These are phyloP conservation scores for Cordilura impudica DNA, from an alignment of 2,888 invertebrate genomes.

Conservation along the genomic window DNA sequence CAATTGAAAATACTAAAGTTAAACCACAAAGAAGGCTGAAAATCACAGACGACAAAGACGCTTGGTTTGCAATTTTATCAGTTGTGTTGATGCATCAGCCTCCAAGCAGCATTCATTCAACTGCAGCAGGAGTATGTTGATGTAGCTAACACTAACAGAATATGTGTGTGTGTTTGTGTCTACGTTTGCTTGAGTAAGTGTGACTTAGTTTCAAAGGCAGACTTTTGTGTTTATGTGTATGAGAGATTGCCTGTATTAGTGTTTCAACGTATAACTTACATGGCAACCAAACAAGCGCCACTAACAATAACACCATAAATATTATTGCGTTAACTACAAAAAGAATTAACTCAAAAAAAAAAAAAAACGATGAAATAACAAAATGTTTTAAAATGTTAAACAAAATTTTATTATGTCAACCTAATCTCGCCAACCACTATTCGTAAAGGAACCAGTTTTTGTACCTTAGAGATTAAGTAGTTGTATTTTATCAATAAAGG, in stretches of 20 bases:
- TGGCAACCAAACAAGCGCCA: conserved; percentile 74
- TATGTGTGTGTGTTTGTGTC: neutral
- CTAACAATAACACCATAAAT: conserved; percentile 62
- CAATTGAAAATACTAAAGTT: conserved; percentile 21
- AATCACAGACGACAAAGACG: conserved; percentile 47
- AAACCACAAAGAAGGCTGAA: conserved; percentile 12
- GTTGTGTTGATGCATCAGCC: conserved; percentile 61
- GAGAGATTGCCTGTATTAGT: conserved; percentile 65
- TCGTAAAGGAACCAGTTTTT: neutral
- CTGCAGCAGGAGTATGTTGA: conserved; percentile 37
- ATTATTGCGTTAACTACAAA: conserved; percentile 46
- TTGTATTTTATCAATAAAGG: neutral
- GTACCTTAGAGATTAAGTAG: neutral
- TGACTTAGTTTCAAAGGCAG: too few relatives aligned
- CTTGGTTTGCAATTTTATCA: conserved; percentile 60
- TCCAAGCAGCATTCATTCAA: conserved; percentile 58
- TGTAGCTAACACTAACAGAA: neutral
- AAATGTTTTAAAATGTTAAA: conserved; percentile 63
- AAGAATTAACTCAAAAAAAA: conserved; percentile 25
- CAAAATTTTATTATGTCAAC: conserved; percentile 63
- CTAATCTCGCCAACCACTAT: conserved; percentile 50
- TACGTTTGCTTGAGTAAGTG: conserved; percentile 17
- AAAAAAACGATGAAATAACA: conserved; percentile 53
- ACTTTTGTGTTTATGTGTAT: conserved; percentile 56
- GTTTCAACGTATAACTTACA: conserved; percentile 71